Evolutionary conservation across 64 coral and sea anemone species (phyloP).

Genomic region (Stichodactyla helianthus): DNA sequence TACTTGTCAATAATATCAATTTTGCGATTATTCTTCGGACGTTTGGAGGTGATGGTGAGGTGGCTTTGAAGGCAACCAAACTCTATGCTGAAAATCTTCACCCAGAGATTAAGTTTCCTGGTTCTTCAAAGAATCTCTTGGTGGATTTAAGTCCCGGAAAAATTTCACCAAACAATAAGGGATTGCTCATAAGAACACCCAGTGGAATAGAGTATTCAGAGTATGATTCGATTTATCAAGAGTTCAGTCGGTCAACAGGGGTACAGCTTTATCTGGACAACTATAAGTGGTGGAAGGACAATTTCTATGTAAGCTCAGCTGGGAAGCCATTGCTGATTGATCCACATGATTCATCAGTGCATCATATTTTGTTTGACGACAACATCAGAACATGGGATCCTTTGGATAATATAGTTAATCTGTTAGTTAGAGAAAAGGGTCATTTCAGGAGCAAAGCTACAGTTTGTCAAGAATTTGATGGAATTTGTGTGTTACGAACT

Average conservation of each 20-base stretch:
- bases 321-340: constrained; percentile 71
- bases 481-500: constrained; percentile 64
- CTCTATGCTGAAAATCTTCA: constrained; percentile 38
- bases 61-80: constrained; percentile 52
- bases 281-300: constrained; percentile 62
- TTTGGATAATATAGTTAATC: constrained; percentile 66
- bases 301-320: constrained; percentile 34
- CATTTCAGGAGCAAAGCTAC: constrained; percentile 14
- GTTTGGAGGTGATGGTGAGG: constrained; percentile 68
- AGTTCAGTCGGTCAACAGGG: constrained; percentile 50
- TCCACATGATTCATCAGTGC: constrained; percentile 45
- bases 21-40: constrained; percentile 79
- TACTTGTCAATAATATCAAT: constrained; percentile 44
- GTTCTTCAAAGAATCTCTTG: constrained; percentile 2
- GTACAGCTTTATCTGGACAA: constrained; percentile 67
- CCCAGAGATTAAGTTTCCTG: constrained; percentile 5
- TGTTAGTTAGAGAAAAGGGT: constrained; percentile 25
- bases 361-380: constrained; percentile 93
- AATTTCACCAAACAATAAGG: not conserved
- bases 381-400: constrained; percentile 81
- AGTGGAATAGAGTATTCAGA: constrained; percentile 17
- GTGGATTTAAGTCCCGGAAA: constrained; percentile 17
- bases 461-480: constrained; percentile 48
- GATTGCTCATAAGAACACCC: constrained; percentile 3
- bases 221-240: constrained; percentile 46